These are phyloP conservation scores for Ceyx melanurus DNA, from an alignment of 2,113 vertebrate genomes.

Conservation along the genomic window DNA sequence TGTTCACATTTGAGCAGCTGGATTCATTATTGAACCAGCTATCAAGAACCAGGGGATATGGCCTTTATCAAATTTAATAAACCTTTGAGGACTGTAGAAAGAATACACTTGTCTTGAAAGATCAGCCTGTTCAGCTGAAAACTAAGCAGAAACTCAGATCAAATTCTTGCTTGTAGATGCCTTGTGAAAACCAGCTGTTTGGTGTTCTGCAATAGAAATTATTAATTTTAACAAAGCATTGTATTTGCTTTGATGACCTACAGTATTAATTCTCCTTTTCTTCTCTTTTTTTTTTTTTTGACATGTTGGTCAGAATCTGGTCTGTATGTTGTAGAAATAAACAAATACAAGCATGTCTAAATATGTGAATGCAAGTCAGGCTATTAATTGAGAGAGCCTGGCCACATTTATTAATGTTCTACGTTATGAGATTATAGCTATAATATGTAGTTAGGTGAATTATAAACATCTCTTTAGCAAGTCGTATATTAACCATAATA, in stretches of 20 bases:
- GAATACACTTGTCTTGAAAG: constrained; percentile 46
- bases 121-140: constrained; percentile 21
- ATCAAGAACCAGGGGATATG: constrained; percentile 22
- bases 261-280: not conserved
- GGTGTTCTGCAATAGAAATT: constrained; percentile 20
- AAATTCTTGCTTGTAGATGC: constrained; percentile 1
- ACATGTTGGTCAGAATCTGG: constrained; percentile 1
- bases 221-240: constrained; percentile 5
- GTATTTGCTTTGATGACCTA: not conserved
- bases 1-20: not conserved
- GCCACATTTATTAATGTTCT: constrained; percentile 67
- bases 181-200: constrained; percentile 17
- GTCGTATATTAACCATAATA: constrained; percentile 66
- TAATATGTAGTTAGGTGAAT: constrained; percentile 71
- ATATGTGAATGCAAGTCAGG: constrained; percentile 67
- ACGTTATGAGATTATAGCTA: constrained; percentile 64
- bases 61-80: constrained; percentile 58
- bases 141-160: not conserved
- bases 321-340: not conserved
- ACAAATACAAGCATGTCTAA: constrained; percentile 33
- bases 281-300: not conserved
- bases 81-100: constrained; percentile 28
- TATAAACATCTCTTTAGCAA: constrained; percentile 76
- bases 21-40: constrained; percentile 31
- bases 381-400: constrained; percentile 54